Evolutionary conservation across 2,113 vertebrate species (phyloP).

Genomic region (Phylloscopus trochilus): DNA sequence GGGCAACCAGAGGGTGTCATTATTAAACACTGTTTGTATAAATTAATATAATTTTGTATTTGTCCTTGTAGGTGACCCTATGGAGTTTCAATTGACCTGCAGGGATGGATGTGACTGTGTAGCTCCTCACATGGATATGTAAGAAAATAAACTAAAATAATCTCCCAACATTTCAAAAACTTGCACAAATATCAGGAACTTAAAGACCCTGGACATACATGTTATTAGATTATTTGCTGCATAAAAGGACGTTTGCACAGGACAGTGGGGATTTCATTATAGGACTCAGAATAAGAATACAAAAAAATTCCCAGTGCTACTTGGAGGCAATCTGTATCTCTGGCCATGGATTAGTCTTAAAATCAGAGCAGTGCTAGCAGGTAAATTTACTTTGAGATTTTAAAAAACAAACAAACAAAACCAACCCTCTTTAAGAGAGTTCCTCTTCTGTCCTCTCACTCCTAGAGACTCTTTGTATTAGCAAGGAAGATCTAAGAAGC

Average conservation of each 20-base stretch:
- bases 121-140: background rate
- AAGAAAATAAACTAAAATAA: background rate
- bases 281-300: background rate
- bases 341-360: background rate
- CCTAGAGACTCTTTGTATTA: background rate
- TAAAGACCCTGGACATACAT: background rate
- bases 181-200: background rate
- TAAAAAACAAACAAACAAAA: background rate
- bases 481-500: background rate
- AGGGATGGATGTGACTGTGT: background rate
- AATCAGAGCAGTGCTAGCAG: background rate
- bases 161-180: background rate
- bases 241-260: background rate
- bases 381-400: background rate
- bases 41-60: background rate
- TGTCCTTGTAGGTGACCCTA: background rate
- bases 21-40: background rate
- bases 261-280: background rate
- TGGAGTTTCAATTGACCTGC: background rate
- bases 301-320: background rate
- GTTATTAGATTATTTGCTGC: background rate
- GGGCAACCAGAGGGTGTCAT: background rate
- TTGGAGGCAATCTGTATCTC: background rate
- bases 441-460: background rate
- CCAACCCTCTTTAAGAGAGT: background rate